Evolutionary conservation across 2,113 vertebrate species (phyloP).

Genomic region (Cyprinus carpio): DNA sequence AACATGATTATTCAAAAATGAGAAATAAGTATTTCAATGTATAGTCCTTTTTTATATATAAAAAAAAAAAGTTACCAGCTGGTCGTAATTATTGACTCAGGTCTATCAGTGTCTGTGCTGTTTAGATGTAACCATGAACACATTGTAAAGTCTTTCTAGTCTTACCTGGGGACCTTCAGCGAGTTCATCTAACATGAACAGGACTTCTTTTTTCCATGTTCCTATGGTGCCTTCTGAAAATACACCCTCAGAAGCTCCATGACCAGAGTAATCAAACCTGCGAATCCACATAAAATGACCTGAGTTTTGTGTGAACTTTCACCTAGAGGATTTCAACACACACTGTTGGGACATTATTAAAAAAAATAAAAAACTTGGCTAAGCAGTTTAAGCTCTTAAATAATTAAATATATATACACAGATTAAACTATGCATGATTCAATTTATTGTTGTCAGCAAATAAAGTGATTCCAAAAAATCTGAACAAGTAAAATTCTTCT

Average conservation of each 20-base stretch:
- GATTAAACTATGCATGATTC: too few relatives aligned
- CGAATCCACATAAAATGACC: constrained; percentile 49
- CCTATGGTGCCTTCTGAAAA: constrained; percentile 86
- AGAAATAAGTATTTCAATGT: neutral
- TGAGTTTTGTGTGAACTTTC: neutral
- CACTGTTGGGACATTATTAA: neutral
- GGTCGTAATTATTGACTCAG: neutral
- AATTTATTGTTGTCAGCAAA: too few relatives aligned
- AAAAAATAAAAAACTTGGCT: neutral
- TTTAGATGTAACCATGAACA: neutral
- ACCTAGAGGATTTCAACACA: neutral
- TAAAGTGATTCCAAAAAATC: too few relatives aligned
- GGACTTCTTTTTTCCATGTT: constrained; percentile 94
- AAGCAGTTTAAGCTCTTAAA: too few relatives aligned
- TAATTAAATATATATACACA: too few relatives aligned
- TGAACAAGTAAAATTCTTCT: too few relatives aligned
- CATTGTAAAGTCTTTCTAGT: neutral
- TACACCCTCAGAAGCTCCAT: constrained; percentile 86
- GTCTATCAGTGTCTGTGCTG: neutral
- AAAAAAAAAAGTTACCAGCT: neutral
- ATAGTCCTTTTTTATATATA: neutral
- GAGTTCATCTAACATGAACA: constrained; percentile 89
- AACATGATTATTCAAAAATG: neutral
- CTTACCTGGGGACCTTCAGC: constrained; percentile 91
- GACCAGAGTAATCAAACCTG: constrained; percentile 96